These are phyloP conservation scores for Haemorhous mexicanus DNA, from an alignment of 2,113 vertebrate genomes.

Conservation along the genomic window DNA sequence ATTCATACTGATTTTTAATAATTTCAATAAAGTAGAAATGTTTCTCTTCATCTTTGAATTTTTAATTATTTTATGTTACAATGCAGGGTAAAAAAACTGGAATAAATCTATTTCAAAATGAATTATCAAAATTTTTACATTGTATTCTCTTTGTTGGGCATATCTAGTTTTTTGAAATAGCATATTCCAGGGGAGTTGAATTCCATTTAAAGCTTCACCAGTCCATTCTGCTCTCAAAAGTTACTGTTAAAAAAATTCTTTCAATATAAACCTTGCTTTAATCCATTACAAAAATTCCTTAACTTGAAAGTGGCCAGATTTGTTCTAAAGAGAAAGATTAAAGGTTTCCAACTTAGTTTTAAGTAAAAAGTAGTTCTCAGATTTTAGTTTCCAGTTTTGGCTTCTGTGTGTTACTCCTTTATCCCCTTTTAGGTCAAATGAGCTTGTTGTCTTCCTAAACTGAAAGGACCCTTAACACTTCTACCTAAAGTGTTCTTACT, in stretches of 20 bases:
- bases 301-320: not conserved
- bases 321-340: not conserved
- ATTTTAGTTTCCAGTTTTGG: not conserved
- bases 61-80: not conserved
- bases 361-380: not conserved
- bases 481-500: not conserved
- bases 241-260: not conserved
- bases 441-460: not conserved
- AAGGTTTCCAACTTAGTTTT: not conserved
- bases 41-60: not conserved
- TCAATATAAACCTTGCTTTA: not conserved
- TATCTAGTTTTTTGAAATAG: not conserved
- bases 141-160: not conserved
- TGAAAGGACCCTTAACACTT: not conserved
- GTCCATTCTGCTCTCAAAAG: not conserved
- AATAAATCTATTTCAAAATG: not conserved
- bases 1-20: not conserved
- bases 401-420: not conserved
- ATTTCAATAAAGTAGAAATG: not conserved
- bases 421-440: not conserved
- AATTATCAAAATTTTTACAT: not conserved
- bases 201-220: not conserved
- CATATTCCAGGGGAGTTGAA: not conserved
- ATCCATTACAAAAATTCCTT: not conserved
- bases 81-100: rapidly evolving